Percentiles rank a stretch among this genome's conserved stretches.
Evolutionary conservation across 1,140 invertebrate genomes (phyloP).

Genomic region (Maniola jurtina): DNA sequence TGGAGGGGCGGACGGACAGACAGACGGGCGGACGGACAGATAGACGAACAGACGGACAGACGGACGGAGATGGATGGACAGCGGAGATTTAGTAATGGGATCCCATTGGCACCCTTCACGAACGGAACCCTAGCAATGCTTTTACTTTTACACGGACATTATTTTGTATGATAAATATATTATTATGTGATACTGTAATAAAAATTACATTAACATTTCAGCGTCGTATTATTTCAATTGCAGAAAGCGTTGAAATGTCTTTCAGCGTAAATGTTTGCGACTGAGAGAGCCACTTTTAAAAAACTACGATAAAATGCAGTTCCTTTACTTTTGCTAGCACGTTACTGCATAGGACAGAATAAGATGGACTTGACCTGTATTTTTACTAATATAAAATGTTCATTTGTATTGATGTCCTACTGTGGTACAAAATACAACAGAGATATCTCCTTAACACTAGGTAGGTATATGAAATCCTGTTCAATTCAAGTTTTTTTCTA

Average conservation of each 20-base stretch:
- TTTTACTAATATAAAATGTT: not conserved
- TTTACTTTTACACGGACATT: too few species aligned
- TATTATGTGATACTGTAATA: not conserved
- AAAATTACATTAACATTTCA: slow-evolving; percentile 22
- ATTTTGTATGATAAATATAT: not conserved
- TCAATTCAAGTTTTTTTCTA: too few species aligned
- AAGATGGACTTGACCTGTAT: not conserved
- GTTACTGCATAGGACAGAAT: slow-evolving; percentile 21
- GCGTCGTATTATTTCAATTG: slow-evolving; percentile 35
- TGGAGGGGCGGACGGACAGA: too few species aligned
- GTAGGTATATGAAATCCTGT: too few species aligned
- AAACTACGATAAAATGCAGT: slow-evolving; percentile 47
- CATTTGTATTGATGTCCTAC: not conserved
- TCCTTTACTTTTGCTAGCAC: slow-evolving; percentile 40
- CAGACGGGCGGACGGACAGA: too few species aligned
- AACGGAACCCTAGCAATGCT: too few species aligned
- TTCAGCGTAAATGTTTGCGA: slow-evolving; percentile 48
- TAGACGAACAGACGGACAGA: too few species aligned
- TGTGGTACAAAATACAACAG: not conserved
- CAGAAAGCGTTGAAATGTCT: slow-evolving; percentile 42
- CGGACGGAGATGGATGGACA: too few species aligned
- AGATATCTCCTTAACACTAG: too few species aligned
- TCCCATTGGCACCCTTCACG: too few species aligned
- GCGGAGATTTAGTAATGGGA: too few species aligned
- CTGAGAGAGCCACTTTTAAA: slow-evolving; percentile 45